Percentiles rank a stretch among this genome's conserved stretches.
phyloP scores from a whole-genome alignment of 2,113 vertebrate genomes.

The Heloderma charlesbogerti region DNA sequence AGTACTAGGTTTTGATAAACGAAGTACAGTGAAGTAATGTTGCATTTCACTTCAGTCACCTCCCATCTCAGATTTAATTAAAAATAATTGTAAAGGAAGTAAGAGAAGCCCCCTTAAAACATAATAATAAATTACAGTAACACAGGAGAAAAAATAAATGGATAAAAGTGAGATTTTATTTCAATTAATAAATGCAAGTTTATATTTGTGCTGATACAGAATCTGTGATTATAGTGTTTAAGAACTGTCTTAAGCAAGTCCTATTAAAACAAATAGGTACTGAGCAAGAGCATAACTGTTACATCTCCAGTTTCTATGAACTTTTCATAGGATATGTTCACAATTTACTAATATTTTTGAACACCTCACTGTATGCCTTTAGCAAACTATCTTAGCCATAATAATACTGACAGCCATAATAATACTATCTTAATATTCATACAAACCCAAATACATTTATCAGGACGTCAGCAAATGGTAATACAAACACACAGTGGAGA shows the following conservation, averaged over 20 bases:
- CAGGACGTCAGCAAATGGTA: background rate
- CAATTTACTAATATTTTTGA: background rate
- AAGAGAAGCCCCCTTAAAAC: background rate
- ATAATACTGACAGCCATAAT: background rate
- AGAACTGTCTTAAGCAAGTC: background rate
- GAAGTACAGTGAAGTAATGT: background rate
- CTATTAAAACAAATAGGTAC: too few species aligned
- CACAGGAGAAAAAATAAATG: background rate
- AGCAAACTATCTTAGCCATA: background rate
- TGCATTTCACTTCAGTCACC: background rate
- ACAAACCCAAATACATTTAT: background rate
- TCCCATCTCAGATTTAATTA: slow-evolving; percentile 7
- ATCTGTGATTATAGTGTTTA: background rate
- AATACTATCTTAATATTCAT: too few species aligned
- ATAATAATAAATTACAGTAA: background rate
- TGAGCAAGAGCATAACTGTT: background rate
- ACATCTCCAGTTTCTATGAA: too few species aligned
- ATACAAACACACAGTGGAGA: background rate
- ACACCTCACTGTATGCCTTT: background rate
- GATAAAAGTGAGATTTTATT: background rate
- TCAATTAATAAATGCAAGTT: background rate
- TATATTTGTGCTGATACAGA: background rate
- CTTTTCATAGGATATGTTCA: background rate
- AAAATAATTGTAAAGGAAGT: background rate
- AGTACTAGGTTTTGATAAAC: background rate